Percentiles rank a stretch among this genome's conserved stretches.
These are phyloP conservation scores for Apodemia arnacis DNA, from an alignment of 2,888 invertebrate genomes.

Conservation along the genomic window DNA sequence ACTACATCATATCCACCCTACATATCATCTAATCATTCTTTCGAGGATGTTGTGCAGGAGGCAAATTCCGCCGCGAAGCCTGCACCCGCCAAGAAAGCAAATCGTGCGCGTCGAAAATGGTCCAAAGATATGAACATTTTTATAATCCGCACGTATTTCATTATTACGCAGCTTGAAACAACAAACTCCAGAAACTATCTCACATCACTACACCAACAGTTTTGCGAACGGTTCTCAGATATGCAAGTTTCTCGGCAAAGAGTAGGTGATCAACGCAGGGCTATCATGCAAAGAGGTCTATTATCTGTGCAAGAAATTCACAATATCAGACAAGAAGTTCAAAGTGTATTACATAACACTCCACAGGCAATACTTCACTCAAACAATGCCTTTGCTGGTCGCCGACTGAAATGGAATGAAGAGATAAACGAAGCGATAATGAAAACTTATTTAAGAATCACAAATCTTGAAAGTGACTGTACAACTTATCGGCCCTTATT, in stretches of 20 bases:
- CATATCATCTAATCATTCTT: neutral
- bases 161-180: conserved; percentile 45
- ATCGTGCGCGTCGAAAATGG: conserved; percentile 44
- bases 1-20: neutral
- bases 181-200: conserved; percentile 37
- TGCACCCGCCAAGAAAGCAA: conserved; percentile 19
- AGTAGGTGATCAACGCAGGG: conserved; percentile 62
- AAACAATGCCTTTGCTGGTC: neutral
- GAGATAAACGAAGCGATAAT: conserved; percentile 32
- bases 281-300: conserved; percentile 50
- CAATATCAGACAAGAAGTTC: conserved; percentile 18
- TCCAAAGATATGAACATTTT: conserved; percentile 54
- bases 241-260: conserved; percentile 52
- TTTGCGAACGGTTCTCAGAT: conserved; percentile 43
- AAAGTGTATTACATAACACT: neutral
- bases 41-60: conserved; percentile 50
- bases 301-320: neutral
- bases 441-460: neutral
- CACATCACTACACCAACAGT: conserved; percentile 37
- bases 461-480: too few species aligned
- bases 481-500: too few species aligned
- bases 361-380: too few species aligned
- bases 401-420: conserved; percentile 24
- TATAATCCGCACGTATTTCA: conserved; percentile 52
- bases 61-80: neutral